Conservation (phyloP, 2,888 invertebrate species). For the Linnaemya tessellans region DNA sequence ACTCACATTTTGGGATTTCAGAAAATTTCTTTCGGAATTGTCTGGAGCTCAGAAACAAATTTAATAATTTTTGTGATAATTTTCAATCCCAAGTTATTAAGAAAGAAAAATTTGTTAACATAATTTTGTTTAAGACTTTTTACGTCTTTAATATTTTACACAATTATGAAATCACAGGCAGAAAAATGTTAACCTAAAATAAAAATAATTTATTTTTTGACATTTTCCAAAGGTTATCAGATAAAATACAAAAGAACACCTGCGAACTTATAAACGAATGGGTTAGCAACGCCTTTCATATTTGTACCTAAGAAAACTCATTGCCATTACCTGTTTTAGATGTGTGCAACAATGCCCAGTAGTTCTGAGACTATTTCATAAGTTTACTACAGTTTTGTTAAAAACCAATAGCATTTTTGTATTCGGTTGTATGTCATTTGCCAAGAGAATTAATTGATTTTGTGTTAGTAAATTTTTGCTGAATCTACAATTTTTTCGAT, state of each 20-base stretch:
- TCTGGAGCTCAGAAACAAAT: too few relatives aligned
- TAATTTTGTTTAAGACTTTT: too few relatives aligned
- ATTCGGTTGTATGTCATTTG: background rate
- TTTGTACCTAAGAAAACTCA: background rate
- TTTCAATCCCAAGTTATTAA: too few relatives aligned
- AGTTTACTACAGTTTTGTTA: too few relatives aligned
- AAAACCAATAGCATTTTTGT: background rate
- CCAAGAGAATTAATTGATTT: background rate
- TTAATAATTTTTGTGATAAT: too few relatives aligned
- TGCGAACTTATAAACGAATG: background rate
- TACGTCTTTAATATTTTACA: background rate
- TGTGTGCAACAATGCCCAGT: background rate
- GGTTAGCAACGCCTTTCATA: slow-evolving; percentile 10
- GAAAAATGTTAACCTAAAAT: background rate
- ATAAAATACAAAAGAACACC: slow-evolving; percentile 6
- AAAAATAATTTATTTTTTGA: background rate
- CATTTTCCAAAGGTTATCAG: background rate
- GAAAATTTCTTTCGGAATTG: too few relatives aligned
- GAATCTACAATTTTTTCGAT: too few relatives aligned
- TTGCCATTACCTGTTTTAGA: background rate
- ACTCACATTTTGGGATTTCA: too few relatives aligned
- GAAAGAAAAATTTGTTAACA: too few relatives aligned
- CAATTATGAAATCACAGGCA: background rate
- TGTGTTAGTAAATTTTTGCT: background rate
- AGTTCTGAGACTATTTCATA: background rate